Conservation (phyloP, 2,888 invertebrate genomes). For the Leptopterna dolabrata region DNA sequence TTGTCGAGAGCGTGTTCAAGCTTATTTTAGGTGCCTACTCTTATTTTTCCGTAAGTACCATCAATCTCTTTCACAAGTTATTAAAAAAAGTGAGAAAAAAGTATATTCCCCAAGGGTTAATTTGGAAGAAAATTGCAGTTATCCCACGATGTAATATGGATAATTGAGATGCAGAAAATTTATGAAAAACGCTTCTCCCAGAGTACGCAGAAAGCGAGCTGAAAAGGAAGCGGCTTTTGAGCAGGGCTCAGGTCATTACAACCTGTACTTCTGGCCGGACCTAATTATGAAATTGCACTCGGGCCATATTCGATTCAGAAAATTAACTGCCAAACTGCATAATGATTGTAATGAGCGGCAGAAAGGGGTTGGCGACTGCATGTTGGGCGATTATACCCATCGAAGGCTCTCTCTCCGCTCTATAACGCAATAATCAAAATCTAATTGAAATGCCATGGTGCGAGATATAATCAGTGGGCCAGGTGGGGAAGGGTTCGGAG, state of each 20-base stretch:
- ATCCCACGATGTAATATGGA: background rate
- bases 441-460: slow-evolving; percentile 34
- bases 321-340: slow-evolving; percentile 43
- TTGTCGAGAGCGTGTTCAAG: too few species aligned
- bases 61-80: too few species aligned
- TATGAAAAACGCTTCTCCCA: background rate
- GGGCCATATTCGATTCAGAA: slow-evolving; percentile 10
- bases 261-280: background rate
- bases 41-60: too few species aligned
- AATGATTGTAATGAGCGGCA: slow-evolving; percentile 38
- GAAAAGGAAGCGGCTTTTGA: background rate
- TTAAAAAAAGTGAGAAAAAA: too few species aligned
- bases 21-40: too few species aligned
- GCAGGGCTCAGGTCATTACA: background rate
- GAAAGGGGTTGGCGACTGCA: background rate
- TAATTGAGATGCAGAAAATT: background rate
- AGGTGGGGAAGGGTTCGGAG: background rate
- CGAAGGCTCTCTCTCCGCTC: background rate
- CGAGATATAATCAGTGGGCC: background rate
- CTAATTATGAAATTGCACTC: slow-evolving; percentile 38
- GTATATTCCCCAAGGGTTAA: background rate
- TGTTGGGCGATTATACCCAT: slow-evolving; percentile 2
- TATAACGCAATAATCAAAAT: slow-evolving; percentile 36
- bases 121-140: background rate
- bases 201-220: background rate